Evolutionary conservation across 2,888 invertebrate genomes (phyloP).

Genomic region (Sinelater perroti): DNA sequence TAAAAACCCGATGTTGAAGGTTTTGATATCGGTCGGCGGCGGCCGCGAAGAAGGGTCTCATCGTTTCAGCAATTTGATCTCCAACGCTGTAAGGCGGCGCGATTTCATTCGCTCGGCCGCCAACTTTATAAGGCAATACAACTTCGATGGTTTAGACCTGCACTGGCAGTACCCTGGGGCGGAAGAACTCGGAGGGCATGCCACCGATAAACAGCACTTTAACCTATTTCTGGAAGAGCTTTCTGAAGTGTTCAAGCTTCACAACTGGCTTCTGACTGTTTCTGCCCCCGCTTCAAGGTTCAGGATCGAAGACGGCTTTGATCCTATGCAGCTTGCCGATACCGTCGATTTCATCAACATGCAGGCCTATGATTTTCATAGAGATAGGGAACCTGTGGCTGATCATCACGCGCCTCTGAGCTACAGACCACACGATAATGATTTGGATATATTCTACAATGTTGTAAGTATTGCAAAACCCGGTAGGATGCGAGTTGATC

Average conservation of each 20-base stretch:
- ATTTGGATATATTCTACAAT: constrained; percentile 64
- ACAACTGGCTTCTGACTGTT: constrained; percentile 66
- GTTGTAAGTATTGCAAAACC: constrained; percentile 55
- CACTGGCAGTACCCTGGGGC: constrained; percentile 79
- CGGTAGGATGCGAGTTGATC: no score
- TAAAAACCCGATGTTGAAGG: constrained; percentile 72
- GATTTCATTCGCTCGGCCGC: constrained; percentile 72
- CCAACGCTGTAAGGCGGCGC: constrained; percentile 64
- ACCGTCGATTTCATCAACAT: constrained; percentile 74
- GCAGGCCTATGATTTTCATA: constrained; percentile 71
- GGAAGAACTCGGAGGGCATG: constrained; percentile 59
- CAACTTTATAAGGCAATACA: constrained; percentile 70
- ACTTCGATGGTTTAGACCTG: constrained; percentile 84
- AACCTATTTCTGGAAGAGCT: constrained; percentile 65
- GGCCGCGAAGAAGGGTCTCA: constrained; percentile 67
- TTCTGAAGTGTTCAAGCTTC: constrained; percentile 66
- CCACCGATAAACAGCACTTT: constrained; percentile 61
- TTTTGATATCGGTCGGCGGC: constrained; percentile 79
- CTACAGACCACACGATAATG: constrained; percentile 62
- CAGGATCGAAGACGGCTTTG: constrained; percentile 73
- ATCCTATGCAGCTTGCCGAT: constrained; percentile 67
- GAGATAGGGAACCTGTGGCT: constrained; percentile 58
- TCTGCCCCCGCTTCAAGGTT: constrained; percentile 69
- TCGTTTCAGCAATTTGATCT: constrained; percentile 71
- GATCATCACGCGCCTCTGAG: constrained; percentile 65